Evolutionary conservation across 2,113 vertebrate genomes (phyloP), one percentile per base, ranked within the genome.

Genomic region (Melanerpes aurifrons): DNA sequence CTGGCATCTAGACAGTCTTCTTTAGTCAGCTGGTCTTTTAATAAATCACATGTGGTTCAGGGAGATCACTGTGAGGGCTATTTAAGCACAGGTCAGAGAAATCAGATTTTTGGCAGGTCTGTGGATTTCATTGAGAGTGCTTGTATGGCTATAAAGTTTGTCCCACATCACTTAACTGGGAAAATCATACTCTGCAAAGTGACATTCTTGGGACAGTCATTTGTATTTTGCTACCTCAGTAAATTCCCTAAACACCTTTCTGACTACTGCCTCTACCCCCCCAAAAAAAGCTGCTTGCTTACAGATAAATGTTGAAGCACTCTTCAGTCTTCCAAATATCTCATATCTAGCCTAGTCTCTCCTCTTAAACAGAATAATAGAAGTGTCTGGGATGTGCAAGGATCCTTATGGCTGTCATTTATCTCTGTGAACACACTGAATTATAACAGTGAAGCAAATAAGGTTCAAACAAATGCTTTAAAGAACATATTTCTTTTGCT

Each of bases 371-470:
- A 89, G 28, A 82, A 29, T 40, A 76, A 79, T 15, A 68, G 32
- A 50, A 43, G n/a, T 50, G 69, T 81, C 70, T 85, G 66, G 40
- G 32, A 59, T 4, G 13, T 69, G 16, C 35, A 64, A 29, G 47
- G 75, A 85, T 66, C 32, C 43, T 89, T 62, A 72, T 75, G 72
- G 31, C 25, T 88, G 56, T 56, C 37, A n/a, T 87, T 85, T 87
- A 57, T 62, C 45, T 84, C 77, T 73, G 22, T 63, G 79, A 95
- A 77, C 37, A 89, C 17, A 35, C 78, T 64, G 48, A 83, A 68
- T 89, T 89, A n/a, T 21, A 59, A 91, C 16, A 86, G 67, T 4
- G n/a, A 67, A 91, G 25, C n/a, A 87, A 89, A 59, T 47, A 71
- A 80, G 32, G 68, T 69, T 91, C 20, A 58, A 77, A 40, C 26